Conservation (phyloP, 2,113 vertebrate species). For the Nibea albiflora region DNA sequence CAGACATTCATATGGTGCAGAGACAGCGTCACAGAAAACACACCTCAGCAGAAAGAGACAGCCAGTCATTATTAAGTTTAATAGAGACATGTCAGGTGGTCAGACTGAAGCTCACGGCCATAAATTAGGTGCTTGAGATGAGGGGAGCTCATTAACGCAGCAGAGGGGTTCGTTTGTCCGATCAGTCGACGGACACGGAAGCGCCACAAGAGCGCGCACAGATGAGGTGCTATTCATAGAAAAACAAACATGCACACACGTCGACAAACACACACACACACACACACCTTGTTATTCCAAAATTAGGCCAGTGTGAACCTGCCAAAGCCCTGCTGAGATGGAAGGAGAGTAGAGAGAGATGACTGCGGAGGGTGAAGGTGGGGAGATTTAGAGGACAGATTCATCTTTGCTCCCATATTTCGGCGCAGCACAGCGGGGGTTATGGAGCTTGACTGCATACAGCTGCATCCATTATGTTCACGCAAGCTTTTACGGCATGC, state of each 20-base stretch:
- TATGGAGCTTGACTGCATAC: constrained; percentile 58
- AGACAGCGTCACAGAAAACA: constrained; percentile 21
- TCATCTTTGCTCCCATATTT: constrained; percentile 37
- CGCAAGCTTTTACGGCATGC: constrained; percentile 32
- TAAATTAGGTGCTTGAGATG: constrained; percentile 26
- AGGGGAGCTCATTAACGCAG: constrained; percentile 40
- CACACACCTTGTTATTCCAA: constrained; percentile 44
- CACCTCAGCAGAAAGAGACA: constrained; percentile 13
- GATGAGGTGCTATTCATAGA: constrained; percentile 60
- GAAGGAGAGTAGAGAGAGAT: constrained; percentile 26
- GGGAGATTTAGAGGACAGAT: constrained; percentile 56
- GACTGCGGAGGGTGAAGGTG: constrained; percentile 36
- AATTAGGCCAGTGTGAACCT: constrained; percentile 65
- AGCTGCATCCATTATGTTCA: constrained; percentile 53
- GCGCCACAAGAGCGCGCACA: constrained; percentile 31
- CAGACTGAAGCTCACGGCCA: constrained; percentile 26
- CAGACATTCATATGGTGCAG: constrained; percentile 16
- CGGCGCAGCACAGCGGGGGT: constrained; percentile 42
- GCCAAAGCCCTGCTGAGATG: constrained; percentile 59
- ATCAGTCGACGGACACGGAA: constrained; percentile 13
- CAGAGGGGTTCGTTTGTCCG: constrained; percentile 26
- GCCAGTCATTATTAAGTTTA: constrained; percentile 31
- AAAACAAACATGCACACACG: constrained; percentile 3
- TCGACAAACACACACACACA: constrained; percentile 21
- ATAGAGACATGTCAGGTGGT: constrained; percentile 23